phyloP scores from a whole-genome alignment of 2,888 invertebrate genomes.

The Drosophila barbarae region DNA sequence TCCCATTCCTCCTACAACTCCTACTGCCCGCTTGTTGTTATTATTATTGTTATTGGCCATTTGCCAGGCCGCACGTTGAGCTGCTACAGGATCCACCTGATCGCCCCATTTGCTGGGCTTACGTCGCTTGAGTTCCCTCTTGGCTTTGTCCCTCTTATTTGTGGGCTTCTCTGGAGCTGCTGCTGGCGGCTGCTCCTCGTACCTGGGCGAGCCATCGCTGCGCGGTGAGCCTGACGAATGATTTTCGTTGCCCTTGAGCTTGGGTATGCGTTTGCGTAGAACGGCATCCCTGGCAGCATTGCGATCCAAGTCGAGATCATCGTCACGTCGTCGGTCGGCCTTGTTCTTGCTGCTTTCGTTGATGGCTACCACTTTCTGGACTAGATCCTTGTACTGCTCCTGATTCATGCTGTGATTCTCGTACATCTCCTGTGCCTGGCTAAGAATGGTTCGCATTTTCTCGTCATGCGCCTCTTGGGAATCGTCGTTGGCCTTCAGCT shows the following conservation, averaged over 20 bases:
- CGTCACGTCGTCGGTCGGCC: conserved; percentile 85
- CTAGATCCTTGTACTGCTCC: conserved; percentile 87
- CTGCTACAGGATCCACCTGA: conserved; percentile 58
- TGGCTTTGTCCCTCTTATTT: conserved; percentile 41
- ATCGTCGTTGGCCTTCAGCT: conserved; percentile 79
- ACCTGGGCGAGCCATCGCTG: conserved; percentile 60
- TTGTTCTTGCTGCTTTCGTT: conserved; percentile 87
- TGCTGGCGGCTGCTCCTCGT: conserved; percentile 52
- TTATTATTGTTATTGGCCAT: conserved; percentile 46
- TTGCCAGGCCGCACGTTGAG: conserved; percentile 64
- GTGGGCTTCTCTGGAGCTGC: conserved; percentile 18
- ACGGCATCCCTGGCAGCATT: conserved; percentile 80
- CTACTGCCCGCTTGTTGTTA: conserved; percentile 22
- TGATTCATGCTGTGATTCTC: conserved; percentile 87
- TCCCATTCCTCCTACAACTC: neutral
- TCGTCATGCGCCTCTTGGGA: conserved; percentile 82
- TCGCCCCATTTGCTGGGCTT: conserved; percentile 78
- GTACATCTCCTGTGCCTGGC: conserved; percentile 89
- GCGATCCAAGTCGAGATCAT: conserved; percentile 79
- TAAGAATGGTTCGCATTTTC: conserved; percentile 88
- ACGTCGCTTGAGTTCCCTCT: conserved; percentile 68
- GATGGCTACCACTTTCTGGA: conserved; percentile 88
- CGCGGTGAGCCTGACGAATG: conserved; percentile 52
- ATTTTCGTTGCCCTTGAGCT: conserved; percentile 68
- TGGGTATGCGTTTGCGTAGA: conserved; percentile 80